Evolutionary conservation across 1,140 invertebrate genomes (phyloP), one percentile per base, ranked within the genome.

Genomic region (Lineus longissimus): DNA sequence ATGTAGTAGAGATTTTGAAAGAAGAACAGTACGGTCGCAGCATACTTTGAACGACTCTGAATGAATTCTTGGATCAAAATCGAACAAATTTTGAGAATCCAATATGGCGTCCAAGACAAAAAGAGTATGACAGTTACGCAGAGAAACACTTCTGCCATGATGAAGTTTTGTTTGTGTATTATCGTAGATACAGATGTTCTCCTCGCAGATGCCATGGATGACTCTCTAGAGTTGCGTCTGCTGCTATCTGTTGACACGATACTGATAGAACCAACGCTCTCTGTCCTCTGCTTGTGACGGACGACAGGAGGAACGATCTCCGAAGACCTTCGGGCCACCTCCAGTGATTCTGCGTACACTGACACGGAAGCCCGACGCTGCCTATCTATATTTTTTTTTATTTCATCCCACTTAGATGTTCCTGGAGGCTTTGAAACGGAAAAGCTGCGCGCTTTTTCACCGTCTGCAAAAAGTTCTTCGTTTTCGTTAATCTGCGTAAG

Each of bases 41-140:
- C 25, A 19, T 6, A 23, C 47, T 51, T 27, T 23, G 47, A 23
- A 23, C 25, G 47, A 27, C 25, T 7, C 47, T 23, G 19, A 27
- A 51, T 51, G 25, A 51, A 51, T 9, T n/a, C n/a, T 6, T 51
- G 9, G n/a, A 51, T 51, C 6, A 51, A 4, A n/a, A 51, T 51
- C 6, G 47, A 51, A 27, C 47, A 51, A 9, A 51, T 19, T n/a
- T 51, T 51, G 9, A 51, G 25, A n/a, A 51, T 51, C 47, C 47
- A 51, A 27, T 23, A 51, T 27, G 47, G 47, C n/a, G 47, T 51
- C 47, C 47, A 51, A 6, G 47, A 23, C 6, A 51, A n/a, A 9
- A 51, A 19, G 9, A 51, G 47, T 7, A 51, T 51, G 47, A 51
- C n/a, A 51, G 47, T 51, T n/a, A 51, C 47, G 47, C 47, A 51